Evolutionary conservation across 2,888 invertebrate genomes (phyloP), one percentile per base, ranked within the genome.

Genomic region (Cataglyphis cursor): DNA sequence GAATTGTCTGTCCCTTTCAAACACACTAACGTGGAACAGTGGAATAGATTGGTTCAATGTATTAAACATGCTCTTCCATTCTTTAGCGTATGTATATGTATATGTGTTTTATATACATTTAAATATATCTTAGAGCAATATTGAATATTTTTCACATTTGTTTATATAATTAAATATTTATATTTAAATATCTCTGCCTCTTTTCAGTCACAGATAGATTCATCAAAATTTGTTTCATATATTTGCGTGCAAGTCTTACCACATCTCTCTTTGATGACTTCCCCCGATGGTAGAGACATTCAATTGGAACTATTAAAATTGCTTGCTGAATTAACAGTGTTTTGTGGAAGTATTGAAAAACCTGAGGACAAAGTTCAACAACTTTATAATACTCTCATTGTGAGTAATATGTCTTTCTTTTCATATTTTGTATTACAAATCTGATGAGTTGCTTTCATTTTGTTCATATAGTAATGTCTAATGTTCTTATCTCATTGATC

Each of bases 231-330:
- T 94, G 96, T 98, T 2, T 96, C 96, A 57, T 98, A 98, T 94
- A 97, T 98, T 93, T 98, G 98, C 95, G 97, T 97, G 83, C 96
- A 98, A 96, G 97, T 99, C 48, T 95, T 99, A 83, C 97, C 97
- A 15, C 96, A 97, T 81, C 96, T 97, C 95, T 96, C 97, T 82
- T 96, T 98, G 91, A 96, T 96, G 70, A 95, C 96, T 48, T 93
- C 96, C 91, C 96, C 96, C 78, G 95, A 96, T 87, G 96, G 96
- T 70, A 96, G 96, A 89, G 96, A 97, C 78, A 96, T 96, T 59
- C 97, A 98, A 92, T 95, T 98, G 84, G 98, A 98, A 91, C 95
- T 99, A 74, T 95, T 99, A 35, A 98, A 98, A 95, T 96, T 98
- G 86, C 96, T 99, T 93, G 98, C 99, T 38, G 98, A 99, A 95